Evolutionary conservation across 1,140 invertebrate species (phyloP).

Genomic region (Phenacoccus solenopsis): DNA sequence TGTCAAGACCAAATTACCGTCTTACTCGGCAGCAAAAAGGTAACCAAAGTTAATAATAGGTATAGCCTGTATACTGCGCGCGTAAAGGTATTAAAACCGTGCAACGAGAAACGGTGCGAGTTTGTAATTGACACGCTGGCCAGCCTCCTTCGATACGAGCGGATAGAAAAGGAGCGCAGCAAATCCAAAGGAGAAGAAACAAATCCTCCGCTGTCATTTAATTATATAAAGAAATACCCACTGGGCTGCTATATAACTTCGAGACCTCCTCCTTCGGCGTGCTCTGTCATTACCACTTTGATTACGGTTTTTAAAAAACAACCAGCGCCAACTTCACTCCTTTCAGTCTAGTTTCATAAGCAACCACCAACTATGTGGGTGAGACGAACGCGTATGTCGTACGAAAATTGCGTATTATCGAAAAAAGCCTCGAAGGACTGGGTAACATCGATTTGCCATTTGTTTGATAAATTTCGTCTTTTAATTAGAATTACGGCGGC

Average conservation of each 20-base stretch:
- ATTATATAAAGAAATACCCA: slow-evolving; percentile 14
- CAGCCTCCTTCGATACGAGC: background rate
- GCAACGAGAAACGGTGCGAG: background rate
- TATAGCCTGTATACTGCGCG: background rate
- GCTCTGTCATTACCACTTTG: slow-evolving; percentile 1
- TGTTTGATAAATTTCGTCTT: too few species aligned
- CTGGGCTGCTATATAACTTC: background rate
- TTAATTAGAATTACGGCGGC: too few species aligned
- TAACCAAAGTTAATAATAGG: background rate
- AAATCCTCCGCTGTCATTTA: slow-evolving; percentile 10
- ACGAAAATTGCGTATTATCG: too few species aligned
- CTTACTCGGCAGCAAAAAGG: background rate
- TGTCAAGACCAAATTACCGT: background rate
- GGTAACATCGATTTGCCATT: too few species aligned
- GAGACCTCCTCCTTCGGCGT: background rate
- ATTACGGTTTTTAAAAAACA: slow-evolving; percentile 1
- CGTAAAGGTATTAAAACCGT: background rate
- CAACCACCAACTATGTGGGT: background rate
- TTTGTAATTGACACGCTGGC: background rate
- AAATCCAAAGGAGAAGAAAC: background rate
- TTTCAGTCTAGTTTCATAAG: background rate
- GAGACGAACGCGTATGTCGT: too few species aligned
- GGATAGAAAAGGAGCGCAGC: background rate
- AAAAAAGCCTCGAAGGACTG: too few species aligned
- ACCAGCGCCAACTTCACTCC: background rate